Percentiles rank a stretch among this genome's conserved stretches.
Conservation (phyloP, 2,113 vertebrate genomes). For the Odontophorus gujanensis region DNA sequence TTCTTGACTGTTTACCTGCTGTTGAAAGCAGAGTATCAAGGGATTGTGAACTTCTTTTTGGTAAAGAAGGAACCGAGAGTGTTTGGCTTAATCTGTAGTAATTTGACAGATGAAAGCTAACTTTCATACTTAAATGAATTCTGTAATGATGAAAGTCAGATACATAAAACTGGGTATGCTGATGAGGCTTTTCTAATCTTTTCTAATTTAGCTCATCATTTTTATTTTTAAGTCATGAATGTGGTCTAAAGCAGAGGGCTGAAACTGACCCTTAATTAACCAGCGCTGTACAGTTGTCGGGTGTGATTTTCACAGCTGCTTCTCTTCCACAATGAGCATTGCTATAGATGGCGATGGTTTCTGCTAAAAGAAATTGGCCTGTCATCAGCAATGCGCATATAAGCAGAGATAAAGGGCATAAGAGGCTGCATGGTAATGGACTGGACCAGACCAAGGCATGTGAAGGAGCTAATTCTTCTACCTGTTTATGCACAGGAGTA, state of each 20-base stretch:
- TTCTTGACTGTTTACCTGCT: neutral
- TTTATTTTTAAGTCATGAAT: neutral
- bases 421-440: neutral
- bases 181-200: neutral
- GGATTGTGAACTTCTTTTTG: neutral
- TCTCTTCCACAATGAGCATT: neutral
- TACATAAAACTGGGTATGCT: neutral
- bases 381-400: neutral
- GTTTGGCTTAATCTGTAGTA: neutral
- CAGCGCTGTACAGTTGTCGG: neutral
- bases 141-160: neutral
- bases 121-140: neutral
- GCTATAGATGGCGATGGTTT: neutral
- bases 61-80: neutral
- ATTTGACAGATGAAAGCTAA: slow-evolving; percentile 10
- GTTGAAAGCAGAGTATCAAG: neutral
- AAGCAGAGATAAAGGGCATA: neutral
- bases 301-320: neutral
- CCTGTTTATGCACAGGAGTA: neutral
- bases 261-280: neutral
- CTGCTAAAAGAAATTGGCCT: neutral
- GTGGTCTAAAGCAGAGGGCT: neutral
- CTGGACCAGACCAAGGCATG: neutral
- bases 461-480: neutral
- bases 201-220: neutral